These are phyloP conservation scores for Oreochromis mossambicus DNA, from an alignment of 2,797 vertebrate species.

Conservation along the genomic window DNA sequence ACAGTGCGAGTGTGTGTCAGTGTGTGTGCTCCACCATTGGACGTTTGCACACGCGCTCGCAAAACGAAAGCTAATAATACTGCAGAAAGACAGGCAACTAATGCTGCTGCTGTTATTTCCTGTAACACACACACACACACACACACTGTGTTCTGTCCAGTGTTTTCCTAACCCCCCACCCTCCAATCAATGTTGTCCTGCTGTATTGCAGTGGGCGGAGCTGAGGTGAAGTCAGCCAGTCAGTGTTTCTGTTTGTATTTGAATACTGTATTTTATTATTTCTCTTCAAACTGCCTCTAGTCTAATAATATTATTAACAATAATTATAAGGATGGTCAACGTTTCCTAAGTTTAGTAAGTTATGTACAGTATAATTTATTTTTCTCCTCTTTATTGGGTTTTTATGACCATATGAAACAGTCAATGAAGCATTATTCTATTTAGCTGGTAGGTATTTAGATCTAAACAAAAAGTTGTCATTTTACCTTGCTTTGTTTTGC, in stretches of 20 bases:
- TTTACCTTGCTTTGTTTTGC: conserved; percentile 75
- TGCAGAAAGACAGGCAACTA: conserved; percentile 25
- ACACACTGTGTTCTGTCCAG: conserved; percentile 35
- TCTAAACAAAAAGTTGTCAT: conserved; percentile 66
- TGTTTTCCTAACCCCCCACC: conserved; percentile 68
- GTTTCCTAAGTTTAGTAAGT: conserved; percentile 97
- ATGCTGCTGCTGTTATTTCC: conserved; percentile 40
- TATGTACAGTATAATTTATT: conserved; percentile 99
- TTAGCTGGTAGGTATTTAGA: conserved; percentile 82
- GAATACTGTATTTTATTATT: conserved; percentile 90
- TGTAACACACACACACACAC: neutral
- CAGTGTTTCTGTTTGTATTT: conserved; percentile 87
- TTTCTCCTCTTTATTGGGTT: conserved; percentile 73
- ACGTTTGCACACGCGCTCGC: neutral
- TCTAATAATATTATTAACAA: conserved; percentile 93
- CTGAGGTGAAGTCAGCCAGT: conserved; percentile 83
- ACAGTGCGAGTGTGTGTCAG: conserved; percentile 9
- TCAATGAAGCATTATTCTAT: conserved; percentile 79
- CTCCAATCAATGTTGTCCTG: conserved; percentile 81
- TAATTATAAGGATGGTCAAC: conserved; percentile 92
- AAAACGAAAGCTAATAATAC: neutral
- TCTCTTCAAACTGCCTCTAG: conserved; percentile 94
- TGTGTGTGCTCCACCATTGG: conserved; percentile 17
- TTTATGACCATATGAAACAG: conserved; percentile 75
- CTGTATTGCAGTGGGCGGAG: conserved; percentile 79